Evolutionary conservation across 1,140 invertebrate genomes (phyloP).

Genomic region (Drosophila ananassae): DNA sequence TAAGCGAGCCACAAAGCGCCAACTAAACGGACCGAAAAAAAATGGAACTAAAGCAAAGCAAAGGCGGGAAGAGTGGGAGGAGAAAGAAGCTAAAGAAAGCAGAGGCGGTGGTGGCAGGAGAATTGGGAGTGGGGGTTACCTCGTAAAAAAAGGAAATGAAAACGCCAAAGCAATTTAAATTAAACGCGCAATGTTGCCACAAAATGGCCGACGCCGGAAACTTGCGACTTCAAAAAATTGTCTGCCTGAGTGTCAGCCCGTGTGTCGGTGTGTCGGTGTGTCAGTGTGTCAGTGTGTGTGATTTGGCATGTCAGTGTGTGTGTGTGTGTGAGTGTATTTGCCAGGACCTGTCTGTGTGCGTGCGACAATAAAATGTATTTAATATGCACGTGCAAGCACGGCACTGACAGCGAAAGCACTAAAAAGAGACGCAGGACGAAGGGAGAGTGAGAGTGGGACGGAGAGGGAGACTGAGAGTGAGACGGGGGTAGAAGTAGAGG

Average conservation of each 20-base stretch:
- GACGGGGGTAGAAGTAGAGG: not conserved
- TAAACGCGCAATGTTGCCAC: constrained; percentile 60
- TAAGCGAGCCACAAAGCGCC: constrained; percentile 46
- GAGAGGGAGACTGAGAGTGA: not conserved
- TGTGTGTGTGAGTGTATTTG: constrained; percentile 27
- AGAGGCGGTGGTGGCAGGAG: too few species aligned
- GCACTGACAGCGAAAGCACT: constrained; percentile 16
- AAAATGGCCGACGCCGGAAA: constrained; percentile 52
- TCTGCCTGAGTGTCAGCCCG: constrained; percentile 40
- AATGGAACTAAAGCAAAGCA: constrained; percentile 15
- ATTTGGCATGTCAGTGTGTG: constrained; percentile 18
- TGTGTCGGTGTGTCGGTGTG: constrained; percentile 15
- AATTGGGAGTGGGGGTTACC: constrained; percentile 15
- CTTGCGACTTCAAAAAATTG: constrained; percentile 54
- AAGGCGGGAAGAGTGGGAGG: not conserved
- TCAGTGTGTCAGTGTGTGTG: constrained; percentile 19
- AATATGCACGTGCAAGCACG: constrained; percentile 71
- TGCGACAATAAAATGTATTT: constrained; percentile 70
- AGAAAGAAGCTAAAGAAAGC: not conserved
- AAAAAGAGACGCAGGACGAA: not conserved
- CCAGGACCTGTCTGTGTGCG: constrained; percentile 32
- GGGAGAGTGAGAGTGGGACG: not conserved
- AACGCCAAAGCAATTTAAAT: constrained; percentile 75
- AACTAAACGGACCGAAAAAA: constrained; percentile 39
- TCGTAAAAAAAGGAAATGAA: constrained; percentile 45